Base-by-base conservation (phyloP, 2,888 invertebrate genomes). In the Alviniconcha strummeri region DNA sequence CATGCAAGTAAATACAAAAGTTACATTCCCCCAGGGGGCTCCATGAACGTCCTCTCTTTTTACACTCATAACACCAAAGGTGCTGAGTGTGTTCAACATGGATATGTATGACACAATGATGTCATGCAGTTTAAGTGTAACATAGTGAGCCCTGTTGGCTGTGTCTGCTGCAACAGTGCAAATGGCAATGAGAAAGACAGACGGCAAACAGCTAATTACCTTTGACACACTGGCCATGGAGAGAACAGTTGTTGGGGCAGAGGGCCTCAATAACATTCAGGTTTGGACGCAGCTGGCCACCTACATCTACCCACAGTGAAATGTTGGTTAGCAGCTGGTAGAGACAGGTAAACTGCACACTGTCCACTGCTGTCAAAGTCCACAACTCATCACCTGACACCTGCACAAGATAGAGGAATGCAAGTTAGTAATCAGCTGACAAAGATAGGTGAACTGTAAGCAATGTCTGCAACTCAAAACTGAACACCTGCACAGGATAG, bases 231-330 rank as follows among this genome's bases (percentile, higher is more conserved):
- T 11, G 69, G 17, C 89, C 89, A 57, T 88, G 74, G 8, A 69
- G 81, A 82, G 85, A 88, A 79, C 89, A 90, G 75, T 87, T 86
- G 71, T 82, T 84, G 4, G 83, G 84, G 83, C 89, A 90, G 67
- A 88, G 80, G 9, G 76, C 55, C 67, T 84, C 76, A 9, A 84
- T 83, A 17, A 84, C 80, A 9, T 52, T 74, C 3, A 81, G 64
- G 5, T 85, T 74, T 8, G 79, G 57, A 84, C 83, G 54, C 64
- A 80, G n/a, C 55, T 75, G 76, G 83, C 86, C 82, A 81, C 86
- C 60, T 76, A 84, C 13, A 84, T 78, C 86, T 4, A 80, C 76
- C 85, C 84, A 84, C 55, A 85, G 78, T 13, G 82, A 76, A 17
- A 84, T 78, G 54, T 83, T 80, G 56, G 77, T 82, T 5, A 60